These are phyloP conservation scores for Sternarchorhynchus goeldii DNA, from an alignment of 2,797 vertebrate genomes.

Conservation along the genomic window DNA sequence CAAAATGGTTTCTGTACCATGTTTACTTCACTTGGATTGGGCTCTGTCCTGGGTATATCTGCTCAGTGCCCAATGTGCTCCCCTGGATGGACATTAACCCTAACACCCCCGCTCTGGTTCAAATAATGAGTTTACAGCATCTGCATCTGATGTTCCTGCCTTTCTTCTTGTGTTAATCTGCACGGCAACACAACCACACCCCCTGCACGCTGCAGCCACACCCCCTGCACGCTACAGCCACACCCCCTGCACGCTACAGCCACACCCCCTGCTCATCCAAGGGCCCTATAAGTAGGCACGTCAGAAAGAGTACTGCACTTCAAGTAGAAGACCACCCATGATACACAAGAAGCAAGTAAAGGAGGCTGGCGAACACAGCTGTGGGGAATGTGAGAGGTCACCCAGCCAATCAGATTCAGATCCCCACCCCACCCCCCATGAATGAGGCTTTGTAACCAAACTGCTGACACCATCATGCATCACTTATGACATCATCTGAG, in stretches of 20 bases:
- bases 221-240: too few species aligned
- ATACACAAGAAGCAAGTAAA: background rate
- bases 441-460: slow-evolving; percentile 1
- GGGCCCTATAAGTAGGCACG: background rate
- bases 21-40: slow-evolving; percentile 18
- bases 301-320: background rate
- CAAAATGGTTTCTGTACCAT: slow-evolving; percentile 34
- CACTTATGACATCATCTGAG: background rate
- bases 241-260: background rate
- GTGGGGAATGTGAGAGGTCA: background rate
- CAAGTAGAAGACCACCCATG: background rate
- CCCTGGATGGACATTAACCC: too few species aligned
- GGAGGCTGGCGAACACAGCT: background rate
- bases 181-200: background rate
- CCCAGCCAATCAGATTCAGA: background rate
- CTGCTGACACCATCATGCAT: slow-evolving; percentile 11
- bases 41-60: too few species aligned
- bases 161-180: background rate
- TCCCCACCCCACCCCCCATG: too few species aligned
- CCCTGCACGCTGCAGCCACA: background rate
- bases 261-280: background rate
- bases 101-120: too few species aligned
- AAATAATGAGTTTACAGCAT: background rate
- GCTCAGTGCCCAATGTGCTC: too few species aligned
- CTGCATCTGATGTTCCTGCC: background rate